phyloP scores from a whole-genome alignment of 2,797 vertebrate species.

The Sebastes itinus region DNA sequence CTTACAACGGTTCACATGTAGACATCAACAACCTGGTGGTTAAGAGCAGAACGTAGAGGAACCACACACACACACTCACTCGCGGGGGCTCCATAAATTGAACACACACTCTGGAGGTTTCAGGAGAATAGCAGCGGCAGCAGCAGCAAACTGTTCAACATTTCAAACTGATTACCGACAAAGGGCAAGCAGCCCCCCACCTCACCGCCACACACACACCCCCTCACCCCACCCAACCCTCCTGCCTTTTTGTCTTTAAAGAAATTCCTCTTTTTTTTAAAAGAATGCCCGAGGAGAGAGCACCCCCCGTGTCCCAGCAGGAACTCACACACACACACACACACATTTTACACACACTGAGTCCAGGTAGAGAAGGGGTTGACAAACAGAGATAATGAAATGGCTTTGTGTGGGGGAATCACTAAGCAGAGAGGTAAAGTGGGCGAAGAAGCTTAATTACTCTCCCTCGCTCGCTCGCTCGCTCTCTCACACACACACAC shows the following conservation, averaged over 20 bases:
- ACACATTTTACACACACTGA: slow-evolving; percentile 17
- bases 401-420: slow-evolving; percentile 19
- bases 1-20: slow-evolving; percentile 52
- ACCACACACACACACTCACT: not conserved
- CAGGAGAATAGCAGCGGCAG: slow-evolving; percentile 47
- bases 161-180: slow-evolving; percentile 76
- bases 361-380: slow-evolving; percentile 53
- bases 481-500: slow-evolving; percentile 13
- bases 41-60: slow-evolving; percentile 22
- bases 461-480: slow-evolving; percentile 3
- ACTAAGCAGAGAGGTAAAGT: slow-evolving; percentile 7
- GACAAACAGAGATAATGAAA: slow-evolving; percentile 59
- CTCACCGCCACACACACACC: slow-evolving; percentile 42
- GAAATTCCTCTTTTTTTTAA: slow-evolving; percentile 80
- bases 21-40: slow-evolving; percentile 50
- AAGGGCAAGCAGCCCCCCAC: slow-evolving; percentile 67
- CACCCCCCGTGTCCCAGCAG: slow-evolving; percentile 61
- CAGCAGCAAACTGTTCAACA: slow-evolving; percentile 70
- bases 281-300: slow-evolving; percentile 73
- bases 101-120: slow-evolving; percentile 58
- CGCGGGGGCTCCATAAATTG: slow-evolving; percentile 50
- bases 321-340: slow-evolving; percentile 38
- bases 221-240: slow-evolving; percentile 61
- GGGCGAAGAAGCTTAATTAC: slow-evolving; percentile 56
- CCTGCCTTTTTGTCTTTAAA: slow-evolving; percentile 81